phyloP scores from a whole-genome alignment of 37 sponge, comb jelly and placozoan genomes.

The Geodia barretti region DNA sequence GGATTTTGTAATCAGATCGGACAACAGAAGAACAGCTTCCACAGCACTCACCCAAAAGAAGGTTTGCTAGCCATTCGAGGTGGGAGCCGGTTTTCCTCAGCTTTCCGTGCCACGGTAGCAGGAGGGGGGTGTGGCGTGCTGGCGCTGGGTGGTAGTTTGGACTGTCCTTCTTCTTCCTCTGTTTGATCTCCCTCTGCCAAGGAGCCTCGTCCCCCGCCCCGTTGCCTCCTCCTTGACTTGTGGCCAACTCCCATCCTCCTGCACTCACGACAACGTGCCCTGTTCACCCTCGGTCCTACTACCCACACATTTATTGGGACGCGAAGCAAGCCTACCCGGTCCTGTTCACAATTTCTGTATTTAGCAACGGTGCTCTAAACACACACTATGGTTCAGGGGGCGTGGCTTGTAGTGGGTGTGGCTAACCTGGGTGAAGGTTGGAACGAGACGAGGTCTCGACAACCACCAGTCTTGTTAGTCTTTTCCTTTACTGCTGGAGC shows the following conservation, averaged over 20 bases:
- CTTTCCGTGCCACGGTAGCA: not conserved
- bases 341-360: too few species aligned
- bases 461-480: not conserved
- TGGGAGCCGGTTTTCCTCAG: not conserved
- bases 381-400: not conserved
- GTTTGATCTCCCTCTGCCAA: slow-evolving; percentile 20
- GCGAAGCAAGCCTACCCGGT: too few species aligned
- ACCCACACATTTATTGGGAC: too few species aligned
- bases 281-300: not conserved
- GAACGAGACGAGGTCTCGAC: slow-evolving; percentile 16
- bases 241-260: not conserved
- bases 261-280: not conserved
- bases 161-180: slow-evolving; percentile 16
- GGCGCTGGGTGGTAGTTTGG: slow-evolving; percentile 18
- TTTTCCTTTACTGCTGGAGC: slow-evolving; percentile 24
- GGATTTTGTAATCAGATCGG: too few species aligned
- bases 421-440: slow-evolving; percentile 9
- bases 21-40: too few species aligned
- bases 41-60: too few species aligned
- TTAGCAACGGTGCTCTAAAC: too few species aligned
- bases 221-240: too few species aligned
- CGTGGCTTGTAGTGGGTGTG: not conserved
- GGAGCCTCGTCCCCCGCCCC: not conserved
- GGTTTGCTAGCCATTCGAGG: too few species aligned
- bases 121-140: slow-evolving; percentile 2